Conservation (phyloP, 2,113 vertebrate genomes). For the Sarotherodon lohbergeri region DNA sequence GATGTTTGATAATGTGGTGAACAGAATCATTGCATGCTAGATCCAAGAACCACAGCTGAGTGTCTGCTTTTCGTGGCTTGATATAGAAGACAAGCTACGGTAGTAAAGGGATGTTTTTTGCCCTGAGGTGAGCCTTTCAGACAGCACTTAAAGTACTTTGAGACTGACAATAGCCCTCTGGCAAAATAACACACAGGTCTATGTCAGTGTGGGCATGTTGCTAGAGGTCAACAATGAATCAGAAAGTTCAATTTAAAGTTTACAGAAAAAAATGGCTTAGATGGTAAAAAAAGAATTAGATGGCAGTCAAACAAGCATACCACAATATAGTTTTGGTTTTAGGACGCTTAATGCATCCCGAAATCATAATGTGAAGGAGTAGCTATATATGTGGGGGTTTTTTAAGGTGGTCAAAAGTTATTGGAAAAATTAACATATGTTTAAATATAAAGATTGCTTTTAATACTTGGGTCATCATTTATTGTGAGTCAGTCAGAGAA, state of each 20-base stretch:
- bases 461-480: neutral
- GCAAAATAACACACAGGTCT: neutral
- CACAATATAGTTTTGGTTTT: neutral
- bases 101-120: neutral
- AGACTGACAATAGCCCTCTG: neutral
- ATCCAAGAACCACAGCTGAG: neutral
- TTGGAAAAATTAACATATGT: neutral
- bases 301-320: neutral
- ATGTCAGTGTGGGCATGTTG: neutral
- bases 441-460: neutral
- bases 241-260: neutral
- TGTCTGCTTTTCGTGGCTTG: neutral
- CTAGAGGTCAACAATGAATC: neutral
- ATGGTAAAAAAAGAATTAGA: neutral
- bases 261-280: neutral
- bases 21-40: neutral
- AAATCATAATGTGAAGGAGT: neutral
- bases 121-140: slow-evolving; percentile 4
- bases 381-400: rapidly evolving
- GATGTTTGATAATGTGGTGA: neutral
- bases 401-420: neutral
- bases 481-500: neutral
- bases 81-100: neutral
- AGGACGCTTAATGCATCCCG: neutral
- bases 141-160: neutral